phyloP scores from a whole-genome alignment of 1,140 invertebrate genomes.

The Mizuhopecten yessoensis region DNA sequence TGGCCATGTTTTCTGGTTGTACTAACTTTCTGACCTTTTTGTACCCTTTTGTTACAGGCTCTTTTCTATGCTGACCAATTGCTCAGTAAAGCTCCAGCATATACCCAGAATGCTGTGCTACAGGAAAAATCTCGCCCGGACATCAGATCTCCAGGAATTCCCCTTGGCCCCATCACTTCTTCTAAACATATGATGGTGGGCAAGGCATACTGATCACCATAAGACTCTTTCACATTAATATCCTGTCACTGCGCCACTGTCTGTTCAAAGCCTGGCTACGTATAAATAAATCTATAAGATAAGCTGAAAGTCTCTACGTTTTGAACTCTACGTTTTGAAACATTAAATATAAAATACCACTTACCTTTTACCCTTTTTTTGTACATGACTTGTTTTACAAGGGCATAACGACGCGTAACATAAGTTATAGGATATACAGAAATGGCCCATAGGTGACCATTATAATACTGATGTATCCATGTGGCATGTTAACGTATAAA shows the following conservation, averaged over 20 bases:
- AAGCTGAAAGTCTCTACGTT: background rate
- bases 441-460: too few relatives aligned
- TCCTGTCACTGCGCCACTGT: background rate
- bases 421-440: too few relatives aligned
- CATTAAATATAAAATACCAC: background rate
- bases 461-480: too few relatives aligned
- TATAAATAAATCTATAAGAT: background rate
- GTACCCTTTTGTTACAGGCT: constrained; percentile 72
- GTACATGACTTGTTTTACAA: background rate
- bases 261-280: background rate
- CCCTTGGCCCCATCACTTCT: constrained; percentile 66
- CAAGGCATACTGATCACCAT: background rate
- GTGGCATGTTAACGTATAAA: too few relatives aligned
- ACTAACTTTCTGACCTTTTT: background rate
- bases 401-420: background rate
- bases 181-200: constrained; percentile 62
- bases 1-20: too few relatives aligned
- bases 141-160: constrained; percentile 64
- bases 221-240: background rate
- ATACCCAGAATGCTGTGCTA: constrained; percentile 70
- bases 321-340: background rate
- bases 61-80: constrained; percentile 82
- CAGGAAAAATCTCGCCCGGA: constrained; percentile 70
- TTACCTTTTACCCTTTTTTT: background rate
- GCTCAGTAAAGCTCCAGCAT: constrained; percentile 68